Conservation (phyloP, 2,797 vertebrate genomes). For the Limnodromus scolopaceus region DNA sequence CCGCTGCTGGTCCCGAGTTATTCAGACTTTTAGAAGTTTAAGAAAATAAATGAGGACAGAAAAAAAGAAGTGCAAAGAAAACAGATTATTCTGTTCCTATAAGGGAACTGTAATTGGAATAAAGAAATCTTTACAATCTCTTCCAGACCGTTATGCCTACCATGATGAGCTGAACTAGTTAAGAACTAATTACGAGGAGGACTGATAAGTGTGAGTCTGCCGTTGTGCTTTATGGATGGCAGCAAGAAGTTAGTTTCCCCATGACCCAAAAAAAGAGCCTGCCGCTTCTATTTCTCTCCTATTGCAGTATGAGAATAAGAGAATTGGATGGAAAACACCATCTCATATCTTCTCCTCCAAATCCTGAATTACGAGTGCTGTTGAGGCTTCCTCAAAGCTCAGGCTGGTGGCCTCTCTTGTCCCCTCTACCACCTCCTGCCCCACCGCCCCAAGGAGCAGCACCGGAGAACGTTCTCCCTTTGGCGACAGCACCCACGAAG, state of each 20-base stretch:
- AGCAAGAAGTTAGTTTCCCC: background rate
- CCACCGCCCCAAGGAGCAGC: background rate
- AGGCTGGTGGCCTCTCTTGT: background rate
- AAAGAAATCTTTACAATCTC: background rate
- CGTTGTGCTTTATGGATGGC: background rate
- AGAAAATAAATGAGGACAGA: background rate
- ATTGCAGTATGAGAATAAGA: background rate
- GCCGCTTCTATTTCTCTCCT: too few species aligned
- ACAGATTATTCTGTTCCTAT: background rate
- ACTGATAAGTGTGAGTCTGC: background rate
- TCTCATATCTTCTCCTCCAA: background rate
- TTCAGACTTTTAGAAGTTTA: background rate
- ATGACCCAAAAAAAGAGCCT: too few species aligned
- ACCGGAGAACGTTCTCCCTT: background rate
- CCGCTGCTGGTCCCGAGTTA: accelerated
- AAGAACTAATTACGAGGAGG: background rate
- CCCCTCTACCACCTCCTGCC: background rate
- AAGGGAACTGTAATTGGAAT: background rate
- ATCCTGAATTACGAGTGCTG: background rate
- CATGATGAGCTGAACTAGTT: accelerated
- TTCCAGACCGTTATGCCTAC: background rate
- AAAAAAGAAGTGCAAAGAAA: background rate
- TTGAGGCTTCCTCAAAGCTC: background rate
- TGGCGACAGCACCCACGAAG: background rate
- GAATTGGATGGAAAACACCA: background rate